Evolutionary conservation across 2,888 invertebrate genomes (phyloP).

Genomic region (Ganaspis brasiliensis): DNA sequence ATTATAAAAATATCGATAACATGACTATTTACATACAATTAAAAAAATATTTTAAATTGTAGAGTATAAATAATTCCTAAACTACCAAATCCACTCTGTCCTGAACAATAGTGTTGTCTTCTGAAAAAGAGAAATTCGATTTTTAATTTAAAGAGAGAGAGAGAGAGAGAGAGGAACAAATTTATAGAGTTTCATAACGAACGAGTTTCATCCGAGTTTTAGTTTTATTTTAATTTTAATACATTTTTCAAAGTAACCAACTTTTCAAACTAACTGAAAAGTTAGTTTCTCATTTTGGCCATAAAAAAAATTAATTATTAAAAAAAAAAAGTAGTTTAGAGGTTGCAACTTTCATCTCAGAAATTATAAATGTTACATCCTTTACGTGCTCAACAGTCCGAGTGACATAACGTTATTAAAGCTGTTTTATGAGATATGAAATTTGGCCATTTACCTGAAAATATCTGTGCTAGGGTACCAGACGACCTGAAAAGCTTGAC

Average conservation of each 20-base stretch:
- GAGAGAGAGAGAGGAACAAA: too few relatives aligned
- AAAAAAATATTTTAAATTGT: neutral
- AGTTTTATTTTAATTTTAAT: too few relatives aligned
- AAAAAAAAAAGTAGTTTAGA: neutral
- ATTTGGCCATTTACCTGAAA: slow-evolving; percentile 61
- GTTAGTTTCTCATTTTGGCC: too few relatives aligned
- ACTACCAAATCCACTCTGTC: slow-evolving; percentile 5
- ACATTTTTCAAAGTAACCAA: too few relatives aligned
- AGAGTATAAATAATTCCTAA: neutral
- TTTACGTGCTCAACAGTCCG: neutral
- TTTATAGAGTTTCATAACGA: too few relatives aligned
- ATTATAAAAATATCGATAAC: neutral
- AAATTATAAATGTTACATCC: neutral
- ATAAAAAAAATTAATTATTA: too few relatives aligned
- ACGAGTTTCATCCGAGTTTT: too few relatives aligned
- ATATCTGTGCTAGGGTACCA: slow-evolving; percentile 66
- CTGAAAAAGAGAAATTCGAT: slow-evolving; percentile 5
- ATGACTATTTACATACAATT: slow-evolving; percentile 2
- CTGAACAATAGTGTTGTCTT: neutral
- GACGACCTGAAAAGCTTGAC: slow-evolving; percentile 67
- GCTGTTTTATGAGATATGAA: slow-evolving; percentile 35
- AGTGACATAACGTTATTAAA: slow-evolving; percentile 32
- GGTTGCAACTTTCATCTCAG: neutral
- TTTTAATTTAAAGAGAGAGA: neutral
- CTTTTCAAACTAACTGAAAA: too few relatives aligned